Base-by-base conservation (phyloP, 2,113 vertebrate species). In the Cercocebus atys region DNA sequence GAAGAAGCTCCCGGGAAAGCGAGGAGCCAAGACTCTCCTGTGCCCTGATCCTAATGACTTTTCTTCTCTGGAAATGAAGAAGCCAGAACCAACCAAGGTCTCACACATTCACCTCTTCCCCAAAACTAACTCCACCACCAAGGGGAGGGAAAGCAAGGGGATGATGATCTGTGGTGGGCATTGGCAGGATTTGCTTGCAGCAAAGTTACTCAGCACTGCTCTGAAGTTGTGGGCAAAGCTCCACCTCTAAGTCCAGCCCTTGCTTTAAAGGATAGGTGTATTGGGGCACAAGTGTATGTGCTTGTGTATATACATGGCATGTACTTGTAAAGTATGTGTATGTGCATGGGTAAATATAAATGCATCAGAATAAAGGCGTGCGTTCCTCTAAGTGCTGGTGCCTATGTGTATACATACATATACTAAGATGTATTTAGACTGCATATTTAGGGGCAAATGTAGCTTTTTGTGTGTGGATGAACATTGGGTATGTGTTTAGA, bases 241-340 rank as follows among this genome's bases (percentile, higher is more conserved):
- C 61, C 73, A 55, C 72, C 81, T 93, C 64, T 81, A 70, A 57
- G 27, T 92, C 43, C 59, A 94, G 90, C 57, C 79, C 61, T 50
- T 59, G 59, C 81, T 94, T 95, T 75, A 52, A 68, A 87, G 72
- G 57, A 91, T 66, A 97, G 83, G 73, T 92, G 83, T 87, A 83
- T 87, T 84, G 30, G 27, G 30, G 59, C 66, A 32, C 27, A 9
- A 64, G 27, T 64, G 61, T 64, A 13, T 64, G 27, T 64, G 61
- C 12, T 64, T 64, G 61, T 64, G 13, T 30, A 64, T 64, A 32
- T 64, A 32, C 27, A 64, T 14, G 30, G 61, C 32, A 68, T 68
- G 16, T 68, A 35, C 32, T n/a, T n/a, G 66, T 68, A 35, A 68
- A 64, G 27, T 35, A 72, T 32, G 35, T 80, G 43, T 83, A 25